Conservation (phyloP, 1,140 invertebrate genomes). For the Daktulosphaira vitifoliae region DNA sequence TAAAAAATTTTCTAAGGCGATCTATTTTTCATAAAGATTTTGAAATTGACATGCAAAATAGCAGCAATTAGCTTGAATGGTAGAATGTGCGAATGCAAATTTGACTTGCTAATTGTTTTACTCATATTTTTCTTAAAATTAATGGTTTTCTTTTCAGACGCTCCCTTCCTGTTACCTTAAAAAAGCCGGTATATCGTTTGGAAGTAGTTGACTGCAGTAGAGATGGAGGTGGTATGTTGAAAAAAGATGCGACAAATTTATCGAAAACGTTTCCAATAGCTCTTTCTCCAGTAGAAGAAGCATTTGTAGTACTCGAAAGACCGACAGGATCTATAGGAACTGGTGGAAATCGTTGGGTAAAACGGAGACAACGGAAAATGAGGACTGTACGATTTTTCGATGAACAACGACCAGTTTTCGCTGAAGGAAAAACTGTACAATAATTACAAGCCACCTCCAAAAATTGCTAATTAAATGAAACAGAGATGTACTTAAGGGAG, state of each 20-base stretch:
- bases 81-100: no score
- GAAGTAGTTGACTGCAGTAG: slow-evolving; percentile 14
- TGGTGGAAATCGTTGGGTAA: slow-evolving; percentile 14
- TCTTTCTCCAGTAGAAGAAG: background rate
- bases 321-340: no score
- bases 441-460: no score
- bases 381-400: slow-evolving; percentile 8
- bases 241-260: background rate
- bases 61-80: no score
- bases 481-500: no score
- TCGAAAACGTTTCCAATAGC: no score
- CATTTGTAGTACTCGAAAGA: background rate
- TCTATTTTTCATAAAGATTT: no score
- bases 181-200: background rate
- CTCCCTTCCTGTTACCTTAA: background rate
- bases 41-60: no score
- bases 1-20: no score
- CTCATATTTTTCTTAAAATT: no score
- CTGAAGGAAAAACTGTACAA: background rate
- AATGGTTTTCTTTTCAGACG: background rate
- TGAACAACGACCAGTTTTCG: background rate
- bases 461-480: no score
- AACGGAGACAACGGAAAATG: slow-evolving; percentile 19
- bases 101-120: no score
- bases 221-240: background rate